Percentiles rank a stretch among this genome's conserved stretches.
Conservation (phyloP, 2,113 vertebrate genomes). For the Psilopsiagon aurifrons region DNA sequence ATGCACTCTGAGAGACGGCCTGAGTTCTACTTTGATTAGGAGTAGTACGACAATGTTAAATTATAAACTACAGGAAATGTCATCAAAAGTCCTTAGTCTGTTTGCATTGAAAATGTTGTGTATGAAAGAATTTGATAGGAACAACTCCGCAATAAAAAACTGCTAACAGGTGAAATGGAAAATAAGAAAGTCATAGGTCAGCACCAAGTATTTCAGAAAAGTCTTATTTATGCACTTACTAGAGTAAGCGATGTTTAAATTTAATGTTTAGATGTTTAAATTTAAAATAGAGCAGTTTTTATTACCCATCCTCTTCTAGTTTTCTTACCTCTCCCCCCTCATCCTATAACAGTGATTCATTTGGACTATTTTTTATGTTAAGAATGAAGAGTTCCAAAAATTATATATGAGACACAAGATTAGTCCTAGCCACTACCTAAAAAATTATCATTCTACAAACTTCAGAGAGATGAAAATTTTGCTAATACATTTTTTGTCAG, state of each 20-base stretch:
- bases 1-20: neutral
- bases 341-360: neutral
- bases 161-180: neutral
- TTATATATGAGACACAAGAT: neutral
- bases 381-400: neutral
- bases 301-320: neutral
- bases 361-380: neutral
- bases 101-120: neutral
- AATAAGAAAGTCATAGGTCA: neutral
- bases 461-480: conserved; percentile 43
- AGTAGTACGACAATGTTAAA: neutral
- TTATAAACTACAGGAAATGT: neutral
- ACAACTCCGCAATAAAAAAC: neutral
- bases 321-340: neutral
- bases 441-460: neutral
- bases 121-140: neutral
- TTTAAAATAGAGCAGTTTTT: neutral
- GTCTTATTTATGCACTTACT: neutral
- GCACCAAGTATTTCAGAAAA: neutral
- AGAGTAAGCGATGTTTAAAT: neutral
- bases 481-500: neutral
- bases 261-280: neutral
- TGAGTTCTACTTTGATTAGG: neutral
- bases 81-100: neutral
- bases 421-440: neutral